Evolutionary conservation across 2,113 vertebrate genomes (phyloP).

Genomic region (Oryzias curvinotus): DNA sequence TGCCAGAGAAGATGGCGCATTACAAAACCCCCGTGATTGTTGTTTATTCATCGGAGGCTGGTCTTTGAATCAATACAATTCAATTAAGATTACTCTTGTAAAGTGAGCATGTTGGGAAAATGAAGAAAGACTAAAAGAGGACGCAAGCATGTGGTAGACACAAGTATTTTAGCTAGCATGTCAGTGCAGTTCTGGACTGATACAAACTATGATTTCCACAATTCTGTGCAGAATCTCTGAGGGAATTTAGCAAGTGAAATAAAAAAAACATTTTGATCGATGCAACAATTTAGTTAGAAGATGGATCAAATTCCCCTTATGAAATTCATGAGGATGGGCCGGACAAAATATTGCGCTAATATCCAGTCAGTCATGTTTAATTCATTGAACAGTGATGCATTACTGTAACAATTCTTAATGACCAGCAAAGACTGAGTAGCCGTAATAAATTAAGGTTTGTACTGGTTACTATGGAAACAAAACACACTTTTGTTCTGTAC

Average conservation of each 20-base stretch:
- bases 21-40: conserved; percentile 47
- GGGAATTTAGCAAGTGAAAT: conserved; percentile 2
- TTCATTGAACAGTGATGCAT: conserved; percentile 14
- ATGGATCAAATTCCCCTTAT: neutral
- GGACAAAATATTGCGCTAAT: conserved; percentile 12
- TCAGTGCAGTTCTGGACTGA: conserved; percentile 33
- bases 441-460: conserved; percentile 14
- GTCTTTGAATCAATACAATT: conserved; percentile 60
- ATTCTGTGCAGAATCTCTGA: conserved; percentile 17
- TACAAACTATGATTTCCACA: conserved; percentile 28
- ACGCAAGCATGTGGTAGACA: conserved; percentile 27
- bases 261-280: conserved; percentile 37
- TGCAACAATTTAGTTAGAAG: neutral
- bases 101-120: conserved; percentile 47
- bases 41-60: conserved; percentile 39
- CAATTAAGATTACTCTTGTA: conserved; percentile 55
- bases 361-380: conserved; percentile 18
- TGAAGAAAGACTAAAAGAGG: conserved; percentile 43
- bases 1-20: conserved; percentile 44
- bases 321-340: conserved; percentile 1
- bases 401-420: conserved; percentile 23
- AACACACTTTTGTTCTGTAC: neutral
- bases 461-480: neutral
- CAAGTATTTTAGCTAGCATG: conserved; percentile 31
- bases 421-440: conserved; percentile 14